A percentile compares a stretch with the other conserved stretches of the same genome.
Evolutionary conservation across 2,888 invertebrate genomes (phyloP).

Genomic region (Polyommatus iphigenia): DNA sequence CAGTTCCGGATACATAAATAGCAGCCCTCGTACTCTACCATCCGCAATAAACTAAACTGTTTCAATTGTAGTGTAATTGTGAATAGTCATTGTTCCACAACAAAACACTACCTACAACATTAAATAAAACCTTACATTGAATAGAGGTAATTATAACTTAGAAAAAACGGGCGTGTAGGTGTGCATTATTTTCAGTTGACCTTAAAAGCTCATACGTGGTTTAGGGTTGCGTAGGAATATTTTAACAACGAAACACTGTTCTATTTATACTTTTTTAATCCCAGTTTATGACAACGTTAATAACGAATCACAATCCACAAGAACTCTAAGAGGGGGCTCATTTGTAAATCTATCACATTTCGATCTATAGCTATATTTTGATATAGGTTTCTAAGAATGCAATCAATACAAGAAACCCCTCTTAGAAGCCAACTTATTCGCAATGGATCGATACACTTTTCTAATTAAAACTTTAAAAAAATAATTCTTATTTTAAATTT

Average conservation of each 20-base stretch:
- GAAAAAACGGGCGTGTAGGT: neutral
- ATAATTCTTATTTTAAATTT: no score
- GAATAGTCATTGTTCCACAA: conserved; percentile 45
- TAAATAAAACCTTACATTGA: conserved; percentile 69
- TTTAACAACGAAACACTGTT: neutral
- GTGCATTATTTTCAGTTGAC: neutral
- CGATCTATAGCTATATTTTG: no score
- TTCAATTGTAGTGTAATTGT: conserved; percentile 66
- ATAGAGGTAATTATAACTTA: conserved; percentile 53
- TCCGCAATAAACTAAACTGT: conserved; percentile 59
- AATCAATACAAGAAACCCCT: no score
- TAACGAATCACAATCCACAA: neutral
- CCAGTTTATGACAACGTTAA: neutral
- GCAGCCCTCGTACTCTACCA: no score
- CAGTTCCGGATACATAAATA: no score
- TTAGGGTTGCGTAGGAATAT: conserved; percentile 7
- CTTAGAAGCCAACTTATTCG: no score
- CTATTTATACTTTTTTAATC: neutral
- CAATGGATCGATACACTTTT: no score
- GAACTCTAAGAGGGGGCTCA: no score
- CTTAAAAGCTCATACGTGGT: conserved; percentile 12
- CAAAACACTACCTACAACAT: conserved; percentile 45
- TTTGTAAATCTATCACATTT: no score
- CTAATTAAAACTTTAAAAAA: no score
- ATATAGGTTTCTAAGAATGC: no score